A percentile compares a stretch with the other conserved stretches of the same genome.
Evolutionary conservation across 2,888 invertebrate species (phyloP).

Genomic region (Druceiella hillmani): DNA sequence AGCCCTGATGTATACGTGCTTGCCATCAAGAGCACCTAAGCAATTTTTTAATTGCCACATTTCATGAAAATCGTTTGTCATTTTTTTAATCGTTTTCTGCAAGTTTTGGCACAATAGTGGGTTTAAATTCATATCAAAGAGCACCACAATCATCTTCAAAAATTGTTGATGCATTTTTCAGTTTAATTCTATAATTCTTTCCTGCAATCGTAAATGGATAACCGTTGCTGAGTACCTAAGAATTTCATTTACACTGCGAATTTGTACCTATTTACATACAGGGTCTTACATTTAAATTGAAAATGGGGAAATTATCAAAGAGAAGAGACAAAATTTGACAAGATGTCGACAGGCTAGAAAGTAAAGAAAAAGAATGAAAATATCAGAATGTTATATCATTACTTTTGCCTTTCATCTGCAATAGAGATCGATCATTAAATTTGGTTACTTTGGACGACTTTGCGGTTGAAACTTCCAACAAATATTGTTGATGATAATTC

Average conservation of each 20-base stretch:
- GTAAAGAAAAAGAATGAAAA: conserved; percentile 12
- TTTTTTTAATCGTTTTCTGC: conserved; percentile 20
- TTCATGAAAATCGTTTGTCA: conserved; percentile 23
- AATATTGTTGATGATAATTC: conserved; percentile 17
- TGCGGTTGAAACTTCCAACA: no score
- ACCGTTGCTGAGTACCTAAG: conserved; percentile 21
- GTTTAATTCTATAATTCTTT: conserved; percentile 20
- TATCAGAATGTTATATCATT: conserved; percentile 14
- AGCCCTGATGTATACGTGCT: no score
- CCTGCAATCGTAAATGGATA: conserved; percentile 12
- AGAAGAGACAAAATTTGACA: no score
- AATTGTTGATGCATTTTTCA: conserved; percentile 19
- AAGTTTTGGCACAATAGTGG: conserved; percentile 18
- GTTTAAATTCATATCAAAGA: conserved; percentile 19
- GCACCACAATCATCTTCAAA: conserved; percentile 18
- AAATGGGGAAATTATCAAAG: no score
- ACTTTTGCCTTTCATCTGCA: conserved; percentile 18
- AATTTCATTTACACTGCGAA: conserved; percentile 13
- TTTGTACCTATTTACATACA: no score
- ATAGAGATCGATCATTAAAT: conserved; percentile 18
- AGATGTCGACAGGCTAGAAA: no score
- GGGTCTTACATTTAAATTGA: no score
- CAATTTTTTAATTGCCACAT: conserved; percentile 22
- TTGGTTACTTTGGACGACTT: conserved; percentile 12
- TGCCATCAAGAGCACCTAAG: no score